Evolutionary conservation across 2,888 invertebrate species (phyloP).

Genomic region (Synergus itoensis): DNA sequence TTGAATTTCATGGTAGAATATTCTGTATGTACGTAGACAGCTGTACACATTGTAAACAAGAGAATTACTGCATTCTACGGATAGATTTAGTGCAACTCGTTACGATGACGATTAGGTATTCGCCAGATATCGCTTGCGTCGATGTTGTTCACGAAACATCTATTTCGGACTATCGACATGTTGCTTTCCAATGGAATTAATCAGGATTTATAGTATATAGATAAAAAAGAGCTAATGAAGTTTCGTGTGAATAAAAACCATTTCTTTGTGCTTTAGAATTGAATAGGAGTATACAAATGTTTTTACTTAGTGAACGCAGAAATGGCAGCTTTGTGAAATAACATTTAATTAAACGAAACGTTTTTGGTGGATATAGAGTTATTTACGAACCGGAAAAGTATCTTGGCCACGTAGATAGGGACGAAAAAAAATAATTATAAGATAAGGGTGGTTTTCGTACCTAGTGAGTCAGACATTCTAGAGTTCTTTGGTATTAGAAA

Average conservation of each 20-base stretch:
- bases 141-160: slow-evolving; percentile 25
- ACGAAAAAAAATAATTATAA: neutral
- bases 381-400: neutral
- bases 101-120: slow-evolving; percentile 39
- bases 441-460: neutral
- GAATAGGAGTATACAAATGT: too few relatives aligned
- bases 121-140: slow-evolving; percentile 14
- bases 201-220: neutral
- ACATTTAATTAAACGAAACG: neutral
- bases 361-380: neutral
- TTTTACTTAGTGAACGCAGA: too few relatives aligned
- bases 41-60: slow-evolving; percentile 31
- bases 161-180: neutral
- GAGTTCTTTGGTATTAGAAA: too few relatives aligned
- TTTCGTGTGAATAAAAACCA: neutral
- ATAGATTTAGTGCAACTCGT: slow-evolving; percentile 29
- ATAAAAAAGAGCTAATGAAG: neutral
- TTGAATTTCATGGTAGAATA: slow-evolving; percentile 40
- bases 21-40: slow-evolving; percentile 17
- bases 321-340: neutral
- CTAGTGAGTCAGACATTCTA: neutral
- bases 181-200: slow-evolving; percentile 1
- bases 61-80: slow-evolving; percentile 29
- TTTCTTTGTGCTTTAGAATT: neutral
- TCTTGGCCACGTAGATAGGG: neutral